Conservation (phyloP, 2,113 vertebrate species). For the Rhipidura dahli region DNA sequence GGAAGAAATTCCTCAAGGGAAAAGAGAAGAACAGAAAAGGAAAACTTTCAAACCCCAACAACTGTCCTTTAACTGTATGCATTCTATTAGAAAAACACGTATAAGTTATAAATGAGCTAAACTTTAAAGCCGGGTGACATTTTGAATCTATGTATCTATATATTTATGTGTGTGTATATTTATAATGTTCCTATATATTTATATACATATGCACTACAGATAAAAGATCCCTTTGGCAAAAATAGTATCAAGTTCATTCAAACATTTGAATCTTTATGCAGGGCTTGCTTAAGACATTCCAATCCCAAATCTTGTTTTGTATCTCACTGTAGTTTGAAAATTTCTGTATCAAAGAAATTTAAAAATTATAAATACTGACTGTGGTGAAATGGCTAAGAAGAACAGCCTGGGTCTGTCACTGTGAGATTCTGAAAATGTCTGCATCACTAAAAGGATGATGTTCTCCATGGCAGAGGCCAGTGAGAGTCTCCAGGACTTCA, state of each 20-base stretch:
- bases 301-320: not conserved
- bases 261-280: not conserved
- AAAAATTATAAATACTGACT: not conserved
- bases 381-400: not conserved
- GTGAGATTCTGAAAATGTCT: not conserved
- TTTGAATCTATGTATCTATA: not conserved
- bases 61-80: not conserved
- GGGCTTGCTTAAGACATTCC: not conserved
- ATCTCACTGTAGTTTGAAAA: not conserved
- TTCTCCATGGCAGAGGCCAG: not conserved
- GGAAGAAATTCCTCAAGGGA: too few relatives aligned
- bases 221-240: not conserved
- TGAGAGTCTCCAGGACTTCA: not conserved
- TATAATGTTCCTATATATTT: not conserved
- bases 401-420: not conserved
- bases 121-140: not conserved
- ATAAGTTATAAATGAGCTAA: not conserved
- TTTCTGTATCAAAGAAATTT: not conserved
- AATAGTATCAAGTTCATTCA: not conserved
- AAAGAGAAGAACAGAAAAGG: too few relatives aligned
- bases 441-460: not conserved
- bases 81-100: not conserved
- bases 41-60: too few relatives aligned
- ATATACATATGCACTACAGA: not conserved
- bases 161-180: not conserved